Percentiles rank a stretch among this genome's conserved stretches.
Conservation (phyloP, 2,113 vertebrate genomes). For the Perccottus glenii region DNA sequence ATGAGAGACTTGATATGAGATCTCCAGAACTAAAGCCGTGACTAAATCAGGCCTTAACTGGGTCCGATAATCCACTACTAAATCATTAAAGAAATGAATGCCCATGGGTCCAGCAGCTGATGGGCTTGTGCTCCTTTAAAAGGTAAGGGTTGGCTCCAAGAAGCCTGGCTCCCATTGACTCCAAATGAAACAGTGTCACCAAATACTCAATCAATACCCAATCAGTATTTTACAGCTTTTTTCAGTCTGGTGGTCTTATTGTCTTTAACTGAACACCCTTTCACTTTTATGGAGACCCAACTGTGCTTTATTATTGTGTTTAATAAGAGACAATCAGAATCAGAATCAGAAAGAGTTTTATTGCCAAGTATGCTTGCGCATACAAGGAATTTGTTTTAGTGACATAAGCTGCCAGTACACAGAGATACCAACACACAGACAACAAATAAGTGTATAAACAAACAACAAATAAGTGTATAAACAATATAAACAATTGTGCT, state of each 20-base stretch:
- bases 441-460: no score
- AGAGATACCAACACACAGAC: no score
- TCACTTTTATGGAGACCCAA: neutral
- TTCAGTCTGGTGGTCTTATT: neutral
- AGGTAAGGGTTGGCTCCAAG: neutral
- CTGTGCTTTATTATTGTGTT: neutral
- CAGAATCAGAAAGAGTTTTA: neutral
- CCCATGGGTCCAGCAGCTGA: constrained; percentile 2
- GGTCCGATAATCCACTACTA: neutral
- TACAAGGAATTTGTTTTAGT: no score
- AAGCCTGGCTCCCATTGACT: neutral
- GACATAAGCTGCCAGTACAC: no score
- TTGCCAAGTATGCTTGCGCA: no score
- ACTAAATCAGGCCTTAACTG: neutral
- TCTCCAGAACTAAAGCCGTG: neutral
- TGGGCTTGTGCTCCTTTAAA: neutral
- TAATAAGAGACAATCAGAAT: neutral
- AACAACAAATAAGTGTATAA: no score
- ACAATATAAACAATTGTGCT: no score
- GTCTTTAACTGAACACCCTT: constrained; percentile 4
- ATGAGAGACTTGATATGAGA: neutral
- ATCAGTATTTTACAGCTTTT: constrained; percentile 5
- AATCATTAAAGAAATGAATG: neutral
- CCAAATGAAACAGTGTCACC: neutral
- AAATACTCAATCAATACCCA: constrained; percentile 1